These are phyloP conservation scores for Sycobia sp. DNA, from an alignment of 1,140 invertebrate species.

Conservation along the genomic window DNA sequence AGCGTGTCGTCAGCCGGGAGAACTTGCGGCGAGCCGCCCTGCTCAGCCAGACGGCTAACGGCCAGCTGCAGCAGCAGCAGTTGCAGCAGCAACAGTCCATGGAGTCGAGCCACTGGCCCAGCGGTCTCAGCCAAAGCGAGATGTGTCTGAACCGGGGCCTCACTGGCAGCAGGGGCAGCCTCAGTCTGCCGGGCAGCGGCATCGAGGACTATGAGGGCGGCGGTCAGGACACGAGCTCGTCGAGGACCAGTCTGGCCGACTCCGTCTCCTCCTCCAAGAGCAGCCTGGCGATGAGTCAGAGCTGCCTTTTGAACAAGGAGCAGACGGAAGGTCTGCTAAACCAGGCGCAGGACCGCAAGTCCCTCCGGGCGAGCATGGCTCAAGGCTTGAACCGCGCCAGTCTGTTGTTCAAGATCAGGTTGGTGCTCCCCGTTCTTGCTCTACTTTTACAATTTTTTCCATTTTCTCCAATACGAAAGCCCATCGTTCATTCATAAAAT, in stretches of 20 bases:
- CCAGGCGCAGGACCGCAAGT: conserved; percentile 36
- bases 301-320: conserved; percentile 56
- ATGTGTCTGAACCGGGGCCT: conserved; percentile 56
- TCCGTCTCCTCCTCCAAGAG: conserved; percentile 54
- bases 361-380: conserved; percentile 26
- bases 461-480: no score
- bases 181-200: conserved; percentile 44
- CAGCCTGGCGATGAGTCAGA: conserved; percentile 52
- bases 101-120: conserved; percentile 52
- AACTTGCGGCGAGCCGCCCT: conserved; percentile 59
- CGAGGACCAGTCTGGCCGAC: conserved; percentile 37
- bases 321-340: conserved; percentile 56
- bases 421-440: no score
- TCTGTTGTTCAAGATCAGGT: conserved; percentile 19
- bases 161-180: conserved; percentile 48
- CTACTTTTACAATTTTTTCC: no score
- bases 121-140: conserved; percentile 61
- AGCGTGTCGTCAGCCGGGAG: conserved; percentile 63
- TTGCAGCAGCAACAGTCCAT: conserved; percentile 45
- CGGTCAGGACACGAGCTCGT: conserved; percentile 16
- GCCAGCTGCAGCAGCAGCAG: conserved; percentile 34
- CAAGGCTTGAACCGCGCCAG: conserved; percentile 21
- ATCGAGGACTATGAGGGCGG: conserved; percentile 55
- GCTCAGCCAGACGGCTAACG: conserved; percentile 54
- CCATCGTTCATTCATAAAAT: no score